Evolutionary conservation across 2,888 invertebrate genomes (phyloP), one percentile per base, ranked within the genome.

Genomic region (Dolichomitus sp.): DNA sequence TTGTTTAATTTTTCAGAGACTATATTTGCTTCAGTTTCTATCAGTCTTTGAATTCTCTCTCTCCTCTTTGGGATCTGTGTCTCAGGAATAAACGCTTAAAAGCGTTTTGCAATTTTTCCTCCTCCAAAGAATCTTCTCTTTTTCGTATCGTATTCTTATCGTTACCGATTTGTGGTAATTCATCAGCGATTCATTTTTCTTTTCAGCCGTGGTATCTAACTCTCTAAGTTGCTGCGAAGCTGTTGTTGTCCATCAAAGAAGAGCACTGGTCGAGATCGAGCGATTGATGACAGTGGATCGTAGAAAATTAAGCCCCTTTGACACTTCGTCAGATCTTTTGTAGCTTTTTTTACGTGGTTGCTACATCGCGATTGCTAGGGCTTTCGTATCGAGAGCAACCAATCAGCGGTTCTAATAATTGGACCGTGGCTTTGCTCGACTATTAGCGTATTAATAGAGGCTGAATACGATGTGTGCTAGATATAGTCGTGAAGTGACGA

Each of bases 341-440:
- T 81, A 84, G 80, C 42, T 66, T 83, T 85, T 78, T 81, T 78
- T 61, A 74, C 63, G 50, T 30, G 30, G 54, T 83, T 81, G 77
- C 84, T 61, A 45, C 78, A 79, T 84, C 80, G 50, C n/a, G n/a
- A n/a, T n/a, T n/a, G 30, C 9, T 40, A 80, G 45, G 37, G 37
- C n/a, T 76, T 23, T 80, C 27, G 73, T 75, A 90, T 89, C 86
- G 89, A 37, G 89, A 84, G 50, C 91, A 84, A 86, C 90, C 91
- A 90, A 92, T 92, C 91, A 89, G 87, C 87, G 89, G 80, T 83
- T 86, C 84, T 89, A 90, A 90, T 89, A 92, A 91, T 88, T 91
- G 83, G 91, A 91, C 85, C 90, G 85, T 86, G 88, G 87, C 85
- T 88, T 87, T 85, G 85, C 63, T 83, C 76, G 81, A 69, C 77